Percentiles rank a stretch among this genome's conserved stretches.
These are phyloP conservation scores for Melieria omissa DNA, from an alignment of 2,888 invertebrate species.

Conservation along the genomic window DNA sequence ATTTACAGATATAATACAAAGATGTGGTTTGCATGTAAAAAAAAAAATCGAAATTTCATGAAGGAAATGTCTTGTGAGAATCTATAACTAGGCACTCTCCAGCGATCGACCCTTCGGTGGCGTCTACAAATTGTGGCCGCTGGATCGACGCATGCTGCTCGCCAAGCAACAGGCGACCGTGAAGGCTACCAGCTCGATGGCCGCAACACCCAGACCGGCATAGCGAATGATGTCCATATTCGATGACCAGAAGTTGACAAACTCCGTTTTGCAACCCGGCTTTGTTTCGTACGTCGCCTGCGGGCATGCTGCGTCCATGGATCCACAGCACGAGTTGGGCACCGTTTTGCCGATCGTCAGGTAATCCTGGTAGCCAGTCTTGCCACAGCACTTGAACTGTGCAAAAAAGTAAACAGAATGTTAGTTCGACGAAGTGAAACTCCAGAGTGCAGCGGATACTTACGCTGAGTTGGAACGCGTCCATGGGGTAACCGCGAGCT, in stretches of 20 bases:
- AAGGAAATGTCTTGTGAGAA: no score
- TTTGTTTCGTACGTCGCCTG: slow-evolving; percentile 41
- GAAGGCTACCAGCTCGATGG: slow-evolving; percentile 78
- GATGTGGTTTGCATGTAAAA: no score
- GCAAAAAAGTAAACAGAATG: slow-evolving; percentile 3
- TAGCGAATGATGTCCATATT: slow-evolving; percentile 70
- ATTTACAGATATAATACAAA: no score
- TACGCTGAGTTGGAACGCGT: slow-evolving; percentile 57
- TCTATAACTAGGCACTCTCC: no score
- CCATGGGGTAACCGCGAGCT: slow-evolving; percentile 55
- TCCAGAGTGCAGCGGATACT: slow-evolving; percentile 41
- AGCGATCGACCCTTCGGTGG: no score
- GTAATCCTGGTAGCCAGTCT: slow-evolving; percentile 48
- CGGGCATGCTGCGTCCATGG: slow-evolving; percentile 44
- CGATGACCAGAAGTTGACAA: slow-evolving; percentile 65
- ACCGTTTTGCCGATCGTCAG: slow-evolving; percentile 23
- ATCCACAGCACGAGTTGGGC: slow-evolving; percentile 60
- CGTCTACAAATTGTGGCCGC: no score
- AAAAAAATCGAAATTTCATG: no score
- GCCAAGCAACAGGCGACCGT: slow-evolving; percentile 87
- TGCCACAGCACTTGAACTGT: slow-evolving; percentile 61
- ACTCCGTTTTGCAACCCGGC: slow-evolving; percentile 49
- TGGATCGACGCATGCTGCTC: slow-evolving; percentile 78
- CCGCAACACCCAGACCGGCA: slow-evolving; percentile 76
- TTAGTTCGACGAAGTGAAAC: neutral